Conservation (phyloP, 2,888 invertebrate species). For the Tenodera sinensis region DNA sequence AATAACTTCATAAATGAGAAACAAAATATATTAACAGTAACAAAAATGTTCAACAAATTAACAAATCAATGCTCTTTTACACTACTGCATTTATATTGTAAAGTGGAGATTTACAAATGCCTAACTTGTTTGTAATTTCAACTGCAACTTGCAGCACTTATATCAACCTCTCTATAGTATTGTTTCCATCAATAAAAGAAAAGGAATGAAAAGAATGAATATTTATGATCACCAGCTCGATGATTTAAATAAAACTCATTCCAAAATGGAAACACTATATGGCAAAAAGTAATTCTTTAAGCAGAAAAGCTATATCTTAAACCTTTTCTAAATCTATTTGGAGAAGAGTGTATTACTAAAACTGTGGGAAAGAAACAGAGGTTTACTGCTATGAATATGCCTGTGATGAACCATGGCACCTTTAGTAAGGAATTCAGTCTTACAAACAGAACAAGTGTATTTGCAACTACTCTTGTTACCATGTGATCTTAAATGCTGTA, state of each 20-base stretch:
- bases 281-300: too few relatives aligned
- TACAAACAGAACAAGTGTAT: constrained; percentile 17
- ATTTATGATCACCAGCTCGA: too few relatives aligned
- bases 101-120: neutral
- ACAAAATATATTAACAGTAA: neutral
- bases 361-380: neutral
- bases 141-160: too few relatives aligned
- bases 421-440: constrained; percentile 24
- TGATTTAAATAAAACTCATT: too few relatives aligned
- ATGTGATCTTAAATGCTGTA: constrained; percentile 29
- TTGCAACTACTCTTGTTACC: neutral
- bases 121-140: neutral
- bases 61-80: neutral
- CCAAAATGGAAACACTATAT: too few relatives aligned
- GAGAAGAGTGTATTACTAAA: neutral
- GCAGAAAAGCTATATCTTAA: too few relatives aligned
- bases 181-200: too few relatives aligned
- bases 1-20: neutral
- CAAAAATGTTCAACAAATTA: neutral
- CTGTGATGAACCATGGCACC: constrained; percentile 26
- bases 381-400: constrained; percentile 9
- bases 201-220: too few relatives aligned
- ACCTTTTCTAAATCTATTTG: neutral
- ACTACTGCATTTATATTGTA: neutral
- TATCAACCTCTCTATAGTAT: too few relatives aligned